A percentile compares a stretch with the other conserved stretches of the same genome.
These are phyloP conservation scores for Luperina testacea DNA, from an alignment of 2,888 invertebrate genomes.

Conservation along the genomic window DNA sequence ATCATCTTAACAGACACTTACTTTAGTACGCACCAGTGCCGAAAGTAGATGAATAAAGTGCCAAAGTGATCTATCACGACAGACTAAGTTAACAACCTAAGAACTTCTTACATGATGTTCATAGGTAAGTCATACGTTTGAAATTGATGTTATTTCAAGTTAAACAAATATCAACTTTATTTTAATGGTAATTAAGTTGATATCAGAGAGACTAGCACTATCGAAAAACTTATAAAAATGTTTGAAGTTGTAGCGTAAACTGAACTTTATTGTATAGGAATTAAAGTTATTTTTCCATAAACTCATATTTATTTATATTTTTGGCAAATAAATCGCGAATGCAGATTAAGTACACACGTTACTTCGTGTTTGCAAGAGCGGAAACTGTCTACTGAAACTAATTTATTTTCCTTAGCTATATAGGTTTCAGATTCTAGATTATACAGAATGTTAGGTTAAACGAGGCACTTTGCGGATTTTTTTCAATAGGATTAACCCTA, in stretches of 20 bases:
- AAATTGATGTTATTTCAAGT: too few relatives aligned
- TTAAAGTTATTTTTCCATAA: too few relatives aligned
- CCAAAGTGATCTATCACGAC: constrained; percentile 45
- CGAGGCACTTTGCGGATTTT: neutral
- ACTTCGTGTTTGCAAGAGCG: constrained; percentile 4
- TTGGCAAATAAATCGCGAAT: too few relatives aligned
- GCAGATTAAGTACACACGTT: too few relatives aligned
- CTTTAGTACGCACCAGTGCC: constrained; percentile 1
- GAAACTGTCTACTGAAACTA: neutral
- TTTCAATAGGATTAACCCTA: too few relatives aligned
- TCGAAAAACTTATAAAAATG: too few relatives aligned
- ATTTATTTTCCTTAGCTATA: neutral
- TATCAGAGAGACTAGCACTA: too few relatives aligned
- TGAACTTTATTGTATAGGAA: too few relatives aligned
- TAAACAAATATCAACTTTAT: too few relatives aligned
- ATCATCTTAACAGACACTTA: constrained; percentile 29
- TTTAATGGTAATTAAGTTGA: too few relatives aligned
- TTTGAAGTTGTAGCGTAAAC: too few relatives aligned
- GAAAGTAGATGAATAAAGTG: constrained; percentile 37
- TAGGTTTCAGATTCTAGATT: neutral
- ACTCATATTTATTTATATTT: too few relatives aligned
- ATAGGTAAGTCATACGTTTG: neutral
- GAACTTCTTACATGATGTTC: neutral
- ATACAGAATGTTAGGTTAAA: neutral
- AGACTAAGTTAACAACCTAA: constrained; percentile 13